Evolutionary conservation across 2,888 invertebrate species (phyloP).

Genomic region (Polymixis flavicincta): DNA sequence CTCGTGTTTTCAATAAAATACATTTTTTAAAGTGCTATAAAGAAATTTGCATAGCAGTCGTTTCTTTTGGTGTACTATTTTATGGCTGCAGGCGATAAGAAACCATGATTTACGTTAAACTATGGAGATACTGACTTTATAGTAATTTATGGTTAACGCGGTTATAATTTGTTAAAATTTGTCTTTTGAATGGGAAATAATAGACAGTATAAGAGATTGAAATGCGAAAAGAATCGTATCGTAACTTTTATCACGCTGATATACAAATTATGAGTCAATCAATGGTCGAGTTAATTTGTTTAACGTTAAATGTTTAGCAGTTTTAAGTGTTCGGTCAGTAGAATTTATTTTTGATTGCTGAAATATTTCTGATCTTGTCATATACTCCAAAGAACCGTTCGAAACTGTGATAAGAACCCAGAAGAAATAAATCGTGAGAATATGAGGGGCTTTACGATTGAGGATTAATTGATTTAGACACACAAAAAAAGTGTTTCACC

Average conservation of each 20-base stretch:
- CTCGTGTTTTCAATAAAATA: conserved; percentile 72
- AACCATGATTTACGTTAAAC: conserved; percentile 74
- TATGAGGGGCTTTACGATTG: neutral
- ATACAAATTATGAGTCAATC: conserved; percentile 26
- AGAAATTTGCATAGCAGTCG: conserved; percentile 75
- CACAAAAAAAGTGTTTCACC: conserved; percentile 42
- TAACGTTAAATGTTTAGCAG: conserved; percentile 3
- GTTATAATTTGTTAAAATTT: conserved; percentile 58
- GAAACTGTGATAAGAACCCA: conserved; percentile 1
- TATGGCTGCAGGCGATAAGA: conserved; percentile 73
- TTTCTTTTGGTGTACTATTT: conserved; percentile 72
- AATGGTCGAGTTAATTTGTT: conserved; percentile 9
- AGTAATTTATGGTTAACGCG: conserved; percentile 70
- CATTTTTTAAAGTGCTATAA: conserved; percentile 72
- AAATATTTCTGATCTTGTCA: neutral
- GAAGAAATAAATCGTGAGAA: conserved; percentile 9
- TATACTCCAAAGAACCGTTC: conserved; percentile 3
- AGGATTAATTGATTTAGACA: conserved; percentile 16
- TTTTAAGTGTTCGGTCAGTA: neutral
- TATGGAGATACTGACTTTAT: conserved; percentile 70
- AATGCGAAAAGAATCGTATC: conserved; percentile 21
- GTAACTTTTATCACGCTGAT: conserved; percentile 33
- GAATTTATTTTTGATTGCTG: conserved; percentile 5
- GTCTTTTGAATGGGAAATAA: conserved; percentile 27
- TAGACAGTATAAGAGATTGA: conserved; percentile 5